Conservation (phyloP, 35 echinoderm and acorn worm species). For the Hemicentrotus pulcherrimus region DNA sequence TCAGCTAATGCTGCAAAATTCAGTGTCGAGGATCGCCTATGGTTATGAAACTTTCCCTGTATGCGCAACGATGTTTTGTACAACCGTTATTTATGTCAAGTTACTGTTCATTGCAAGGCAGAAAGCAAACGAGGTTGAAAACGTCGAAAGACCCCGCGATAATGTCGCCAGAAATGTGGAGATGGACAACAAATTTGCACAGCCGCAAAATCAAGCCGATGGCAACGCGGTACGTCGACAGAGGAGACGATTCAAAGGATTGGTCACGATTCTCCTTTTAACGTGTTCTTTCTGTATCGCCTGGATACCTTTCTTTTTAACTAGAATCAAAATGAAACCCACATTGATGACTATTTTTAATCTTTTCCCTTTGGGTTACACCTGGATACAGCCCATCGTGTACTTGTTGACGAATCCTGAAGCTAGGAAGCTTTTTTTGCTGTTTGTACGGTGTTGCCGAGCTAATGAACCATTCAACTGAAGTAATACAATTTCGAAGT, state of each 20-base stretch:
- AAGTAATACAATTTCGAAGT: not conserved
- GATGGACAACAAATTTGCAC: not conserved
- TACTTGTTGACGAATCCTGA: constrained; percentile 27
- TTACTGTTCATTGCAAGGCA: not conserved
- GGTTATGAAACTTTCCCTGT: not conserved
- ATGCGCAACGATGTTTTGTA: not conserved
- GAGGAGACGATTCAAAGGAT: not conserved
- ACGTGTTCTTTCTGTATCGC: not conserved
- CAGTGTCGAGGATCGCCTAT: not conserved
- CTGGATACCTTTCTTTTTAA: not conserved
- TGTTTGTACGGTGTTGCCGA: not conserved
- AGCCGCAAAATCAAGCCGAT: not conserved
- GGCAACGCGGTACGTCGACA: not conserved
- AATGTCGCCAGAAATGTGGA: not conserved
- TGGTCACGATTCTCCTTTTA: not conserved
- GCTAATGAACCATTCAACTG: not conserved
- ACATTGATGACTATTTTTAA: not conserved
- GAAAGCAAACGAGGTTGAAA: not conserved
- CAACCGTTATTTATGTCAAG: not conserved
- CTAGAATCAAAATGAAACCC: not conserved
- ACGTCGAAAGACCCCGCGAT: not conserved
- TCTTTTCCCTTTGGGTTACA: not conserved
- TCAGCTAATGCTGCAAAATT: not conserved
- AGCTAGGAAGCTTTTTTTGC: not conserved
- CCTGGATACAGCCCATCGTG: constrained; percentile 23